A percentile compares a stretch with the other conserved stretches of the same genome.
These are phyloP conservation scores for Orthosia gracilis DNA, from an alignment of 2,888 invertebrate genomes.

Conservation along the genomic window DNA sequence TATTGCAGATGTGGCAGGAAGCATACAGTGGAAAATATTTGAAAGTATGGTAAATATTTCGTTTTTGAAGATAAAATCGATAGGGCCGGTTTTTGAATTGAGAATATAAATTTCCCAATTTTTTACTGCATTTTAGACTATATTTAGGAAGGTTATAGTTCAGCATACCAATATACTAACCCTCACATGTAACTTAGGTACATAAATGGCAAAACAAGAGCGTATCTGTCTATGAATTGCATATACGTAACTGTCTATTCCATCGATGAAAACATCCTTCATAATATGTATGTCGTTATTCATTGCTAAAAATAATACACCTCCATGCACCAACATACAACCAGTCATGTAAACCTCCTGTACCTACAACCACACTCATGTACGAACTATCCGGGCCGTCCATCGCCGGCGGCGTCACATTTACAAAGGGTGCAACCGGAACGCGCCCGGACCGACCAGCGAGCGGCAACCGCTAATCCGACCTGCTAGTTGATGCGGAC, in stretches of 20 bases:
- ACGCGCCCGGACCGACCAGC: slow-evolving; percentile 21
- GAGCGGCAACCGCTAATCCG: slow-evolving; percentile 46
- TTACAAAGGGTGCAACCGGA: slow-evolving; percentile 56
- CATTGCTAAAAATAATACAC: too few relatives aligned
- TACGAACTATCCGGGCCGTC: slow-evolving; percentile 4
- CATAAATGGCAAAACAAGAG: too few relatives aligned
- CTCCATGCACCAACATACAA: not conserved
- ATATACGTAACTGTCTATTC: too few relatives aligned
- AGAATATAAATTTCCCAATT: too few relatives aligned
- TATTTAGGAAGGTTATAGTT: too few relatives aligned
- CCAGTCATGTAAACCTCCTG: not conserved
- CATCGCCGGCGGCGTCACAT: slow-evolving; percentile 46
- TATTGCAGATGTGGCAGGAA: not conserved
- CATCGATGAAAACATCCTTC: too few relatives aligned
- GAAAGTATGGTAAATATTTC: not conserved
- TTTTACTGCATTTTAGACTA: too few relatives aligned
- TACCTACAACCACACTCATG: not conserved
- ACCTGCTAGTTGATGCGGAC: slow-evolving; percentile 35
- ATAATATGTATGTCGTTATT: too few relatives aligned
- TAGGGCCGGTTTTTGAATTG: too few relatives aligned
- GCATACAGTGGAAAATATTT: not conserved
- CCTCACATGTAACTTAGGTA: too few relatives aligned
- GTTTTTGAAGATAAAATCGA: not conserved
- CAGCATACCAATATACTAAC: too few relatives aligned
- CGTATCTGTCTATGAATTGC: too few relatives aligned